A percentile compares a stretch with the other conserved stretches of the same genome.
phyloP scores from a whole-genome alignment of 2,113 vertebrate species.

The Apteryx owenii region DNA sequence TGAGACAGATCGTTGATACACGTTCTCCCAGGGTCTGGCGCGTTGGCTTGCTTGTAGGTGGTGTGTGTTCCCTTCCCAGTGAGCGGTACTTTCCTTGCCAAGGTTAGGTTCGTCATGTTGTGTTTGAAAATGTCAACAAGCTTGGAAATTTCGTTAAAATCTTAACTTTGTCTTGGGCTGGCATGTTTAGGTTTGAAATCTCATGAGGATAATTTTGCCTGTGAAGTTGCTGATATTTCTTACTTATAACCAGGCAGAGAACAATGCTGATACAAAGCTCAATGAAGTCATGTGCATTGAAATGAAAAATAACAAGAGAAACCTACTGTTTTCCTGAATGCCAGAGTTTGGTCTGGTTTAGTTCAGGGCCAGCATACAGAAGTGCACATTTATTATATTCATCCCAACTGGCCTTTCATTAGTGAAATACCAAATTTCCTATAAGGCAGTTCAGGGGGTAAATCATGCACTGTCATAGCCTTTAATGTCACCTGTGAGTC shows the following conservation, averaged over 20 bases:
- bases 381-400: neutral
- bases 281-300: neutral
- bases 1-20: neutral
- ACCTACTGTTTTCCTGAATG: neutral
- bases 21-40: neutral
- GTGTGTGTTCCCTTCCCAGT: neutral
- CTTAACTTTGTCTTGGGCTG: neutral
- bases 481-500: neutral
- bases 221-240: neutral
- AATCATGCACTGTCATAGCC: neutral
- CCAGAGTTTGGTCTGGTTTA: neutral
- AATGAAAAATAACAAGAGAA: neutral
- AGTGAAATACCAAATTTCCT: neutral
- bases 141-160: slow-evolving; percentile 35
- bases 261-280: neutral
- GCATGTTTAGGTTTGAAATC: neutral
- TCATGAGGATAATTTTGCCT: neutral
- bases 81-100: neutral
- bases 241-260: neutral
- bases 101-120: neutral
- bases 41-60: neutral
- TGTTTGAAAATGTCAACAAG: neutral
- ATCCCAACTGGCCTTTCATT: neutral
- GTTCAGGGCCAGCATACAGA: neutral
- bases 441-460: neutral